These are phyloP conservation scores for Copsychus sechellarum DNA, from an alignment of 2,113 vertebrate species.

Conservation along the genomic window DNA sequence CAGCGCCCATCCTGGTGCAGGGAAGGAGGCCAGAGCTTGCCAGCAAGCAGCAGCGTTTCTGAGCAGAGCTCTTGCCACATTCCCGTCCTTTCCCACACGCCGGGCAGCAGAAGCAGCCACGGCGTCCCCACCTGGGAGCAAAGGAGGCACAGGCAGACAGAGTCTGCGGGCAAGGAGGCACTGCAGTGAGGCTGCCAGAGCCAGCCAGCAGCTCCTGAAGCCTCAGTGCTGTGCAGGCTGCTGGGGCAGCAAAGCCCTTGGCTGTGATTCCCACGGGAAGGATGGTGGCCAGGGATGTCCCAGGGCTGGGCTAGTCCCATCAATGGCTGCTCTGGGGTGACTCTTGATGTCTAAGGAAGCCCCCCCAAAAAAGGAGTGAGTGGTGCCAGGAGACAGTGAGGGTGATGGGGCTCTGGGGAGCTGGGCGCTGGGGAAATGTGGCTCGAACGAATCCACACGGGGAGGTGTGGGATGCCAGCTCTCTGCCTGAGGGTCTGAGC, in stretches of 20 bases:
- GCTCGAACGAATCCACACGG: not conserved
- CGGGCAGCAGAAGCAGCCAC: not conserved
- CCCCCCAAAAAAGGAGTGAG: rapidly evolving
- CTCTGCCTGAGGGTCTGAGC: not conserved
- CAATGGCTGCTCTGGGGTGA: not conserved
- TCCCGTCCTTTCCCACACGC: not conserved
- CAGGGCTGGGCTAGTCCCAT: not conserved
- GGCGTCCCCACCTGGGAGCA: not conserved
- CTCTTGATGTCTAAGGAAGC: not conserved
- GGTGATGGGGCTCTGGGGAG: not conserved
- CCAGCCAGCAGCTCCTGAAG: not conserved
- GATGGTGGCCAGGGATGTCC: not conserved
- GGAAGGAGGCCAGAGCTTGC: not conserved
- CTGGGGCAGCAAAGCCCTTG: rapidly evolving
- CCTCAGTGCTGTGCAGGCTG: not conserved
- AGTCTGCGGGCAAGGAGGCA: not conserved
- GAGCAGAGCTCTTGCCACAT: constrained; percentile 32
- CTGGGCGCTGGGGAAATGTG: not conserved
- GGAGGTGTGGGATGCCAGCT: not conserved
- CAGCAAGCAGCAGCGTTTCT: constrained; percentile 26
- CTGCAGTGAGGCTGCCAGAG: not conserved
- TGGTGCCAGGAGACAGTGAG: not conserved
- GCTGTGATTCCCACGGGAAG: rapidly evolving
- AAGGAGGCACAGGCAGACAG: not conserved
- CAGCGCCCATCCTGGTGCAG: rapidly evolving